These are phyloP conservation scores for Agriopis leucophaearia DNA, from an alignment of 2,888 invertebrate species.

Conservation along the genomic window DNA sequence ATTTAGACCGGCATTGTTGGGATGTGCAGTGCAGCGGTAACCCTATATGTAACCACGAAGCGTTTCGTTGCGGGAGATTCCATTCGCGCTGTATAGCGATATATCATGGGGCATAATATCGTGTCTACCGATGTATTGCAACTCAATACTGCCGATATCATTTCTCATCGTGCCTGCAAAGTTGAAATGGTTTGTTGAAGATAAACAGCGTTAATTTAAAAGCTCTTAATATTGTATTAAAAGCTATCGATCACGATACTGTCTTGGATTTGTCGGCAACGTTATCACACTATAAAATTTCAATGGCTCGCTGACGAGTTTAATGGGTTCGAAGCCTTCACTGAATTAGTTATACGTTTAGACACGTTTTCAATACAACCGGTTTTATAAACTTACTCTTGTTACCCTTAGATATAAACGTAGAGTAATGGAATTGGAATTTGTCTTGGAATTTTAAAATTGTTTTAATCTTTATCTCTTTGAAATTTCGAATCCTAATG, in stretches of 20 bases:
- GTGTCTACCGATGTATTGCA: constrained; percentile 10
- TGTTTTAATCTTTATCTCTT: no score
- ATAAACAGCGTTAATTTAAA: constrained; percentile 29
- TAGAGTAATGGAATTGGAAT: no score
- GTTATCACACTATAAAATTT: constrained; percentile 30
- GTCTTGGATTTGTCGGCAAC: constrained; percentile 14
- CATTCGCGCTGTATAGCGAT: constrained; percentile 20
- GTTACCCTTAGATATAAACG: no score
- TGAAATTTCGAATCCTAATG: no score
- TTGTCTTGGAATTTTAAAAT: no score
- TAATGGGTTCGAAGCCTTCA: constrained; percentile 25
- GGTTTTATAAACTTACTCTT: constrained; percentile 8
- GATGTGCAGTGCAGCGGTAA: constrained; percentile 62
- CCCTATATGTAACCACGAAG: constrained; percentile 33
- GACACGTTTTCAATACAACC: constrained; percentile 14
- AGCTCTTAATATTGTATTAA: constrained; percentile 25
- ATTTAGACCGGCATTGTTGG: constrained; percentile 78
- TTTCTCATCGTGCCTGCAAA: constrained; percentile 8
- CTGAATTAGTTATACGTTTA: constrained; percentile 27
- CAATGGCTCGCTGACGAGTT: constrained; percentile 22
- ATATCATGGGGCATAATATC: constrained; percentile 22
- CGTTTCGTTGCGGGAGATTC: constrained; percentile 29
- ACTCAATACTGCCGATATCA: constrained; percentile 24
- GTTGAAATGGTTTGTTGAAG: constrained; percentile 12
- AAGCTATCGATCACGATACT: constrained; percentile 22